A percentile compares a stretch with the other conserved stretches of the same genome.
Conservation (phyloP, 2,888 invertebrate genomes). For the Papilio gigon region DNA sequence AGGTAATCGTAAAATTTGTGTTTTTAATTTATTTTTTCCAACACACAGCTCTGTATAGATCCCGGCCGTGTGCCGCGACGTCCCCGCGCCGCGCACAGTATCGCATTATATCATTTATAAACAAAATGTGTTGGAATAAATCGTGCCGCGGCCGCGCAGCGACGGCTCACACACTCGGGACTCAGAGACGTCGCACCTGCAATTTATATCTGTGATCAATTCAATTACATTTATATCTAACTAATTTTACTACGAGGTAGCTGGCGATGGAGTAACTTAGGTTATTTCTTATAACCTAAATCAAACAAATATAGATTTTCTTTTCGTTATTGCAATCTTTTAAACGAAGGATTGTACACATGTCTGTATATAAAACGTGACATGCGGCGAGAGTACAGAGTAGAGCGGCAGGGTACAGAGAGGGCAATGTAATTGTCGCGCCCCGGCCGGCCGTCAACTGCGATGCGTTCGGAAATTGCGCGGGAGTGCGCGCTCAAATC, state of each 20-base stretch:
- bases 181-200: constrained; percentile 44
- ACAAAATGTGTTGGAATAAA: constrained; percentile 83
- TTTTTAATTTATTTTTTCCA: too few relatives aligned
- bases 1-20: too few relatives aligned
- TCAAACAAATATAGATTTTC: too few relatives aligned
- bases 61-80: constrained; percentile 65
- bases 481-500: constrained; percentile 29
- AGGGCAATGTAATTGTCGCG: constrained; percentile 24
- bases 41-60: constrained; percentile 61
- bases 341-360: too few relatives aligned
- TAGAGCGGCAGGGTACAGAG: neutral
- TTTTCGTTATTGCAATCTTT: too few relatives aligned
- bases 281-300: too few relatives aligned
- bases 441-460: constrained; percentile 24
- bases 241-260: too few relatives aligned
- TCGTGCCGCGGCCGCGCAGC: constrained; percentile 74
- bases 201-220: constrained; percentile 25
- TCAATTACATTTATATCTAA: neutral
- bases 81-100: constrained; percentile 72
- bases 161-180: constrained; percentile 56
- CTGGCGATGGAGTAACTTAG: too few relatives aligned
- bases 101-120: constrained; percentile 83
- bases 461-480: constrained; percentile 37
- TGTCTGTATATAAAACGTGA: constrained; percentile 2
- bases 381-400: neutral